phyloP scores from a whole-genome alignment of 1,140 invertebrate species.

The Saxidomus purpurata region DNA sequence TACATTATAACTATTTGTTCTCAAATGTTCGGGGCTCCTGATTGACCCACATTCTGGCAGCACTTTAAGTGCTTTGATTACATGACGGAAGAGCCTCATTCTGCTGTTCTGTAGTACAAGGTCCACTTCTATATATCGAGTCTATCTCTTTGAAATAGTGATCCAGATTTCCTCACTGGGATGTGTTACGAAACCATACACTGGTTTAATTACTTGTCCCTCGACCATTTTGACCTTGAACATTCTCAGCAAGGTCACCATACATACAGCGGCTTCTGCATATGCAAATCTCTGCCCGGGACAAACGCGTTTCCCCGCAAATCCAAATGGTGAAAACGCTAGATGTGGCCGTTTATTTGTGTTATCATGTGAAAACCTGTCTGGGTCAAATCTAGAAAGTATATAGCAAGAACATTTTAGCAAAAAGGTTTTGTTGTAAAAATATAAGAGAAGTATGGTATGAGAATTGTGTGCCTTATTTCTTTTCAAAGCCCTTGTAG shows the following conservation, averaged over 20 bases:
- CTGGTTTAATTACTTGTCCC: conserved; percentile 78
- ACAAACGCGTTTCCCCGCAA: conserved; percentile 83
- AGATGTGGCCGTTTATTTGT: conserved; percentile 70
- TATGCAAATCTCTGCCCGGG: conserved; percentile 80
- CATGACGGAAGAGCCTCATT: no score
- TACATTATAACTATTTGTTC: no score
- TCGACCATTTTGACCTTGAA: conserved; percentile 79
- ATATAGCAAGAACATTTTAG: neutral
- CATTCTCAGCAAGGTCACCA: conserved; percentile 73
- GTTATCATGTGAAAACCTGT: conserved; percentile 78
- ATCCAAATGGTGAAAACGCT: conserved; percentile 83
- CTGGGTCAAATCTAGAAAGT: conserved; percentile 82
- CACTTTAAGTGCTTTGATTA: no score
- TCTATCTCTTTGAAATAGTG: conserved; percentile 72
- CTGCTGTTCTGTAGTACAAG: no score
- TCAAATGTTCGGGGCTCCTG: no score
- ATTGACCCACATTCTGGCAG: no score
- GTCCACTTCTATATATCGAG: no score
- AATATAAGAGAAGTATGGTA: neutral
- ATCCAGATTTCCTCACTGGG: conserved; percentile 84
- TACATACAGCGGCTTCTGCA: conserved; percentile 68
- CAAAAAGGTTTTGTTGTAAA: neutral
- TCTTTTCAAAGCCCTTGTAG: neutral
- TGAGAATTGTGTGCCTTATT: neutral
- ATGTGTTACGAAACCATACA: conserved; percentile 81